Percentiles rank a stretch among this genome's conserved stretches.
Evolutionary conservation across 2,888 invertebrate species (phyloP).

Genomic region (Brachylomia viminalis): DNA sequence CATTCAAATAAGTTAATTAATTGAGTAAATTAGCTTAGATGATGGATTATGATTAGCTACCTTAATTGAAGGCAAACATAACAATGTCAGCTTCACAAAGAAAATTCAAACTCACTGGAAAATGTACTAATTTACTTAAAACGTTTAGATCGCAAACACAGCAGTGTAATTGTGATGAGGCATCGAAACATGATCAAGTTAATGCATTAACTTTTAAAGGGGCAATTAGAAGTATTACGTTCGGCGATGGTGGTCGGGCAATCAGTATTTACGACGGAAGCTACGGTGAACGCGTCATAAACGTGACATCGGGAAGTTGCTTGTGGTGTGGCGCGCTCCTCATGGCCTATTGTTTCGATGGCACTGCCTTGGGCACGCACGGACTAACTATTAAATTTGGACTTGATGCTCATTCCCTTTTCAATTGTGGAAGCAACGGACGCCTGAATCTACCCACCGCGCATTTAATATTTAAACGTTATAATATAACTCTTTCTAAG

Average conservation of each 20-base stretch:
- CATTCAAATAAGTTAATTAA: slow-evolving; percentile 12
- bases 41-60: slow-evolving; percentile 54
- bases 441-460: slow-evolving; percentile 62
- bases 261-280: slow-evolving; percentile 86
- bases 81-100: slow-evolving; percentile 48
- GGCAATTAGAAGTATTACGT: slow-evolving; percentile 87
- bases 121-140: slow-evolving; percentile 75
- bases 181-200: slow-evolving; percentile 84
- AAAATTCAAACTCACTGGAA: slow-evolving; percentile 56
- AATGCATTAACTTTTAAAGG: slow-evolving; percentile 87
- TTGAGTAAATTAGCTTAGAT: slow-evolving; percentile 32
- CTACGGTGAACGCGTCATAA: slow-evolving; percentile 82
- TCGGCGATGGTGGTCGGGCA: slow-evolving; percentile 80
- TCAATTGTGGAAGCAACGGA: slow-evolving; percentile 75
- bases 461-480: slow-evolving; percentile 42
- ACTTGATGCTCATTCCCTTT: slow-evolving; percentile 81
- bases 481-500: slow-evolving; percentile 19
- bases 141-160: slow-evolving; percentile 79
- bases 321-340: slow-evolving; percentile 75
- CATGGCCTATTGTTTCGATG: slow-evolving; percentile 86
- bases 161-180: slow-evolving; percentile 75
- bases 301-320: slow-evolving; percentile 83
- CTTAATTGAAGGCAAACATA: slow-evolving; percentile 54
- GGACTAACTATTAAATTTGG: slow-evolving; percentile 82
- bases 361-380: slow-evolving; percentile 85